A percentile compares a stretch with the other conserved stretches of the same genome.
Conservation (phyloP, 1,140 invertebrate species). For the Catajapyx aquilonaris region DNA sequence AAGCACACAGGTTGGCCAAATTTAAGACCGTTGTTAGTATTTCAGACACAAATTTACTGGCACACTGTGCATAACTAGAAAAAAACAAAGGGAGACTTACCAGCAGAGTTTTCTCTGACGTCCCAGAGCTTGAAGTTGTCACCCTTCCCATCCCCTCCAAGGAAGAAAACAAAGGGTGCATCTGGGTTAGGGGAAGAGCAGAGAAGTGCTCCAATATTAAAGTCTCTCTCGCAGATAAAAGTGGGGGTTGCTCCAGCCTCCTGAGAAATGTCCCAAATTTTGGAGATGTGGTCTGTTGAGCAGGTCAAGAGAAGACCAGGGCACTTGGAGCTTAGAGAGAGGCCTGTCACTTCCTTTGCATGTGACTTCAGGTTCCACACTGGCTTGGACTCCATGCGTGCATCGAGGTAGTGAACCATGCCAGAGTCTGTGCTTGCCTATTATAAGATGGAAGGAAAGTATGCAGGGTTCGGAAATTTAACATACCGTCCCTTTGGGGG, state of each 20-base stretch:
- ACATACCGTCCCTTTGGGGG: too few species aligned
- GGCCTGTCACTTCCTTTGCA: conserved; percentile 54
- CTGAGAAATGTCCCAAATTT: conserved; percentile 66
- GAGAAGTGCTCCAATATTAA: conserved; percentile 45
- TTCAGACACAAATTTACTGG: too few species aligned
- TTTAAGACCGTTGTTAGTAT: too few species aligned
- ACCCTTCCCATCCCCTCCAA: conserved; percentile 64
- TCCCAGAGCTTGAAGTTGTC: conserved; percentile 56
- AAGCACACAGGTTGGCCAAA: too few species aligned
- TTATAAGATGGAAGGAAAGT: too few species aligned
- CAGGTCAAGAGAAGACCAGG: conserved; percentile 46
- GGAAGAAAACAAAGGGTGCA: conserved; percentile 49
- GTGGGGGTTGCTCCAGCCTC: conserved; percentile 15
- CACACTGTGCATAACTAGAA: too few species aligned
- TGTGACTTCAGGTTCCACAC: conserved; percentile 62
- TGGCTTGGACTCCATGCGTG: conserved; percentile 39
- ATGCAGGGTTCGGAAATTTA: too few species aligned
- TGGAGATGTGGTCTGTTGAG: conserved; percentile 47
- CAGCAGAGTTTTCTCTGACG: conserved; percentile 37
- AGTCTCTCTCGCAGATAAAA: conserved; percentile 32
- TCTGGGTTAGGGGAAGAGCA: conserved; percentile 57
- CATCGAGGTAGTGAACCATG: conserved; percentile 55
- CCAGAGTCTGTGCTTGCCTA: conserved; percentile 62
- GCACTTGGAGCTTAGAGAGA: conserved; percentile 40
- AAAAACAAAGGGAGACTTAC: too few species aligned